Conservation (phyloP, 2,797 vertebrate genomes). For the Artibeus jamaicensis region DNA sequence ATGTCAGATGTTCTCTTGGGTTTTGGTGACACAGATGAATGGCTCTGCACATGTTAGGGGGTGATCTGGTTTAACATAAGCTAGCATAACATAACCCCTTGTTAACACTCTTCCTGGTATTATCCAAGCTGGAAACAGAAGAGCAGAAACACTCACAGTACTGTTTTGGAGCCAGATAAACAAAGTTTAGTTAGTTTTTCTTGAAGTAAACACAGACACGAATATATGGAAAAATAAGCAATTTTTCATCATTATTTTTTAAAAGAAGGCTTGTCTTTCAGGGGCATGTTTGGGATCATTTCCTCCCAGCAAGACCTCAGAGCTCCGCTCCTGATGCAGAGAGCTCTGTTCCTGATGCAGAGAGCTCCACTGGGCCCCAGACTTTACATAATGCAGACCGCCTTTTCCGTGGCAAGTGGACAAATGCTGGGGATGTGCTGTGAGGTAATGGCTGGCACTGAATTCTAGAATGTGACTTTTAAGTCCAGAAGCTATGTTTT, state of each 20-base stretch:
- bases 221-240: constrained; percentile 76
- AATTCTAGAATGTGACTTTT: constrained; percentile 65
- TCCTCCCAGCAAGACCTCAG: constrained; percentile 83
- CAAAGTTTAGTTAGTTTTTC: constrained; percentile 74
- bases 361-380: constrained; percentile 54
- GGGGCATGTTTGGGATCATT: constrained; percentile 84
- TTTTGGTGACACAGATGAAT: constrained; percentile 91
- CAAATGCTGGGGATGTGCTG: constrained; percentile 43
- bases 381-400: constrained; percentile 74
- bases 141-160: background rate
- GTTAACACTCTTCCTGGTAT: constrained; percentile 82
- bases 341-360: constrained; percentile 73
- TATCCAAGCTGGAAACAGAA: constrained; percentile 64
- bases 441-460: constrained; percentile 42
- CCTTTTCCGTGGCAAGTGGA: constrained; percentile 71
- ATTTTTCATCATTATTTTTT: constrained; percentile 88
- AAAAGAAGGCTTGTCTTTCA: constrained; percentile 82
- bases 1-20: constrained; percentile 89
- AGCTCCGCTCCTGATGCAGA: constrained; percentile 73
- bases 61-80: constrained; percentile 88
- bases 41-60: constrained; percentile 87
- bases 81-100: constrained; percentile 86
- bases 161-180: constrained; percentile 58
- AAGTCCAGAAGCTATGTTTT: constrained; percentile 57
- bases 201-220: constrained; percentile 74